Evolutionary conservation across 1,140 invertebrate genomes (phyloP).

Genomic region (Aphidius gifuensis): DNA sequence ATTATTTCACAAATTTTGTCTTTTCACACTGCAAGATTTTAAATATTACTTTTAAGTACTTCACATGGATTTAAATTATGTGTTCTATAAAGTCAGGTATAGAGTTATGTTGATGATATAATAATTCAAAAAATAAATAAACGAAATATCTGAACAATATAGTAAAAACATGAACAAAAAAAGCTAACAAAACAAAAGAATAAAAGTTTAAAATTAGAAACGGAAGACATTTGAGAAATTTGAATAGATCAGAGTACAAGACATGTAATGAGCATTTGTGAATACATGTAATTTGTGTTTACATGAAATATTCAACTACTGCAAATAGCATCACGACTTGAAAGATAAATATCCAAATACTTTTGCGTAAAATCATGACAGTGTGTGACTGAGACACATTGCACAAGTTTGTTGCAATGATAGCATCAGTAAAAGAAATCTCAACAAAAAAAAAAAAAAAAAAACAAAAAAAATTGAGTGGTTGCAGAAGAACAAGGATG

Average conservation of each 20-base stretch:
- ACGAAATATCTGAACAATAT: no score
- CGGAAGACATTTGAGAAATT: slow-evolving; percentile 3
- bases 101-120: no score
- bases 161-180: no score
- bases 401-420: slow-evolving; percentile 22
- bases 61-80: no score
- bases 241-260: neutral
- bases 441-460: slow-evolving; percentile 16
- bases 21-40: no score
- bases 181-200: no score
- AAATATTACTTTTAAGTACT: no score
- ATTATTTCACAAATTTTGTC: no score
- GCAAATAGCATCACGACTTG: neutral
- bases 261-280: slow-evolving; percentile 23
- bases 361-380: no score
- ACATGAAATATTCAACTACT: no score
- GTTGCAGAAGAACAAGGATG: slow-evolving; percentile 11
- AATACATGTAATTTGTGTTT: slow-evolving; percentile 4
- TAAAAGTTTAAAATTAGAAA: slow-evolving; percentile 2
- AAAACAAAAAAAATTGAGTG: slow-evolving; percentile 19
- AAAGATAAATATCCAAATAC: neutral
- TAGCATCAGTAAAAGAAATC: slow-evolving; percentile 1
- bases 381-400: neutral
- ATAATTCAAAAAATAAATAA: no score
- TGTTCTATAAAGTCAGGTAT: no score